Evolutionary conservation across 1,140 invertebrate species (phyloP), one percentile per base, ranked within the genome.

Genomic region (Rhizoglyphus robini): DNA sequence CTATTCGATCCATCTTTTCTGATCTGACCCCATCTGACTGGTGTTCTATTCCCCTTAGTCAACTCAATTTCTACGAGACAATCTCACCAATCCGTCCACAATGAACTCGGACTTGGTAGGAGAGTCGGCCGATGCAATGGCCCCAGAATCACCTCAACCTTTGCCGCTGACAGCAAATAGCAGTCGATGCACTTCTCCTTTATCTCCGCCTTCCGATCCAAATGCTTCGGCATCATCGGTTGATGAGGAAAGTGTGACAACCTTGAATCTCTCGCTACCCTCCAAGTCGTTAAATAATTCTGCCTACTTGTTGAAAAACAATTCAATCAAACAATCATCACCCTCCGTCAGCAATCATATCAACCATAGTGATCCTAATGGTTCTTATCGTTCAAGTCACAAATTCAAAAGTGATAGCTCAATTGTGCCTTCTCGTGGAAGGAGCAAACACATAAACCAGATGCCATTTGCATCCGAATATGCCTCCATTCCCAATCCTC

Each of bases 131-230:
- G 48, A 51, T 23, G 13, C 48, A 27, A 20, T 23, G n/a, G 15
- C 48, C 13, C 23, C 48, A 27, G 15, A 13, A 4, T 51, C 48
- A 27, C 48, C 3, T 29, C 58, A 60, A 27, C 32, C 58, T 27
- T 27, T 60, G 15, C 32, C 58, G 27, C 29, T 60, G 15, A 60
- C 58, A 1, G 27, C 27, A 18, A 11, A 15, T 8, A 32, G 57
- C 25, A 59, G 57, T 59, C 57, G 57, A 8, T 59, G 57, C 25
- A 59, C 3, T 20, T 60, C 58, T 27, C 58, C 58, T 27, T n/a
- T 38, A 46, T 60, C 38, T 4, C 36, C 30, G 29, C 58, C 27
- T 27, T 27, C 15, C 15, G 15, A 60, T 4, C 11, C 48, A 49
- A 49, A 49, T 20, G 47, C 5, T 11, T 49, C 5, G 5, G 47